Conservation (phyloP, 1,140 invertebrate genomes). For the Calliphora vicina region DNA sequence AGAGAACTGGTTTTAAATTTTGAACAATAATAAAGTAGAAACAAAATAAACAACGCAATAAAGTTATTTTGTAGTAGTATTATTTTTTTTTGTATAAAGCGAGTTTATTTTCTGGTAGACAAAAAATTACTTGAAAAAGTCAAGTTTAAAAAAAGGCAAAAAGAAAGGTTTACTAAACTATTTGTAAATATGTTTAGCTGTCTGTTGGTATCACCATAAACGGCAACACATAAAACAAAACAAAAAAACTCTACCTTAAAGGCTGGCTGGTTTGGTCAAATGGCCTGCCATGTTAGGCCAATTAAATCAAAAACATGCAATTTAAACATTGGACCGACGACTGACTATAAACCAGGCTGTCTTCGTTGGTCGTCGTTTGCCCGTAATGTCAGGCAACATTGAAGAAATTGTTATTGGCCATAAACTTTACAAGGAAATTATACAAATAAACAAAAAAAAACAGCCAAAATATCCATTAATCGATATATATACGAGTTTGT, state of each 20-base stretch:
- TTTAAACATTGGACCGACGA: not conserved
- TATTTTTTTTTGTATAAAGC: too few species aligned
- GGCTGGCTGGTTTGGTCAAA: constrained; percentile 2
- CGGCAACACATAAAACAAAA: not conserved
- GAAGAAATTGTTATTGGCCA: not conserved
- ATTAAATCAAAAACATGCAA: constrained; percentile 10
- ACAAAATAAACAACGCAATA: not conserved
- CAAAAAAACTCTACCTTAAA: not conserved
- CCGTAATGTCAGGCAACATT: not conserved
- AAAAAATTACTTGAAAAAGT: not conserved
- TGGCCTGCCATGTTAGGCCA: not conserved
- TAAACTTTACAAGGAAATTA: not conserved
- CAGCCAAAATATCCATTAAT: not conserved
- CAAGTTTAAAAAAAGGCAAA: not conserved
- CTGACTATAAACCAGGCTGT: not conserved
- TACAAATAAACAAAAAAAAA: not conserved
- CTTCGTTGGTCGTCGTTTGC: too few species aligned
- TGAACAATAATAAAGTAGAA: not conserved
- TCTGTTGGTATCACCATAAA: not conserved
- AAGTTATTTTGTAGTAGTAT: not conserved
- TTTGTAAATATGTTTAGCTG: not conserved
- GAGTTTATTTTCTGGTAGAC: too few species aligned
- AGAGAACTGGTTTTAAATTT: not conserved
- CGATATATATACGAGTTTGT: not conserved
- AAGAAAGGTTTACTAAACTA: constrained; percentile 3